Evolutionary conservation across 1,140 invertebrate species (phyloP).

Genomic region (Adoxophyes honmai): DNA sequence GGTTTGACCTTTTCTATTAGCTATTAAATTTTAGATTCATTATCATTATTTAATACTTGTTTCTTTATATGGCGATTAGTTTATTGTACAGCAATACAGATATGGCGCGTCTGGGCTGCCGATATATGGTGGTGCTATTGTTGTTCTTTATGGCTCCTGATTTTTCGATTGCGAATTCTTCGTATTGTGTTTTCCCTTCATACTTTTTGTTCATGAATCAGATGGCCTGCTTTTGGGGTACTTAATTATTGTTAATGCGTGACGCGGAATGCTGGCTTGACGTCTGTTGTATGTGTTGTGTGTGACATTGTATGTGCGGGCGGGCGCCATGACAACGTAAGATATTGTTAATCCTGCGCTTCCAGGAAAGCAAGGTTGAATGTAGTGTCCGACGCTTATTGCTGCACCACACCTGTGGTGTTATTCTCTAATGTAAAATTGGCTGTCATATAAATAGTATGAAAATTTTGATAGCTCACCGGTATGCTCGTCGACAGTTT

Average conservation of each 20-base stretch:
- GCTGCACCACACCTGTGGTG: too few relatives aligned
- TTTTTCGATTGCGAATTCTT: slow-evolving; percentile 26
- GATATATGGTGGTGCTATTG: slow-evolving; percentile 15
- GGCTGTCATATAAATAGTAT: too few relatives aligned
- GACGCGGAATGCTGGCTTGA: slow-evolving; percentile 16
- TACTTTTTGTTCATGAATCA: slow-evolving; percentile 27
- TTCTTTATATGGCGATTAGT: slow-evolving; percentile 6
- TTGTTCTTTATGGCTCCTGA: slow-evolving; percentile 24
- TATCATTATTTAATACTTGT: neutral
- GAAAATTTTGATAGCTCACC: too few relatives aligned
- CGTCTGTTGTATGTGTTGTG: neutral
- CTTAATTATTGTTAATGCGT: slow-evolving; percentile 23
- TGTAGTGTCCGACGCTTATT: neutral
- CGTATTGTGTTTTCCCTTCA: slow-evolving; percentile 25
- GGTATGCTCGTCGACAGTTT: too few relatives aligned
- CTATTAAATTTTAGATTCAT: slow-evolving; percentile 10
- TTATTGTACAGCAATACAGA: neutral
- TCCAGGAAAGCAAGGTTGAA: slow-evolving; percentile 24
- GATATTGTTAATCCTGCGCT: slow-evolving; percentile 27
- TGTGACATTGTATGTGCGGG: slow-evolving; percentile 20
- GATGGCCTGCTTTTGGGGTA: slow-evolving; percentile 30
- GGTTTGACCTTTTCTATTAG: slow-evolving; percentile 22
- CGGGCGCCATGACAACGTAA: slow-evolving; percentile 25
- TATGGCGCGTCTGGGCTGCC: slow-evolving; percentile 6
- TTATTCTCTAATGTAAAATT: too few relatives aligned